These are phyloP conservation scores for Leptinotarsa undecemlineata DNA, from an alignment of 1,140 invertebrate genomes.

Conservation along the genomic window DNA sequence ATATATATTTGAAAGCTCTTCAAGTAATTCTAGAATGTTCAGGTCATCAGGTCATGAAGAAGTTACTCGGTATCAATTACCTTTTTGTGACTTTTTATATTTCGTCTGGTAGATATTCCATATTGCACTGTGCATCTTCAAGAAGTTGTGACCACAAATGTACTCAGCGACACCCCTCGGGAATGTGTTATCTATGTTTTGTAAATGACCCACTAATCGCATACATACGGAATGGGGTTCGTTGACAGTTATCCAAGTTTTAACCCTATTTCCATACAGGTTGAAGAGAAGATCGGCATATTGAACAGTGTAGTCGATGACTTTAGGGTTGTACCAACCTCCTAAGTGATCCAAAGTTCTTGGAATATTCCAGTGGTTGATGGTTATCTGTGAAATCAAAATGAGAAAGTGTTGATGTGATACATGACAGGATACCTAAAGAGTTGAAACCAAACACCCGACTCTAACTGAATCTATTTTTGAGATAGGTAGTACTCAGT, in stretches of 20 bases:
- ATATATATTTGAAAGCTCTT: too few relatives aligned
- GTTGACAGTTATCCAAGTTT: conserved; percentile 36
- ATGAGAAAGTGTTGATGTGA: neutral
- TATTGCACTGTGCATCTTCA: conserved; percentile 53
- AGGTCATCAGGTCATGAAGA: too few relatives aligned
- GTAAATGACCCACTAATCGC: neutral
- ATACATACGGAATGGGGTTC: neutral
- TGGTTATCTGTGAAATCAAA: conserved; percentile 54
- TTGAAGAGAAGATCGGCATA: conserved; percentile 46
- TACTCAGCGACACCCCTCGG: conserved; percentile 6
- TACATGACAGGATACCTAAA: too few relatives aligned
- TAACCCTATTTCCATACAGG: conserved; percentile 33
- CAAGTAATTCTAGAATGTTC: too few relatives aligned
- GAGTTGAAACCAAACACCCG: too few relatives aligned
- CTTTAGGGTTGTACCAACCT: conserved; percentile 50
- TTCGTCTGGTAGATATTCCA: conserved; percentile 54
- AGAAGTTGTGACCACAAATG: conserved; percentile 1
- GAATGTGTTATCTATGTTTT: neutral
- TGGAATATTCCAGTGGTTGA: conserved; percentile 49
- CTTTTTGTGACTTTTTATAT: conserved; percentile 34
- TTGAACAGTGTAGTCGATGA: conserved; percentile 50
- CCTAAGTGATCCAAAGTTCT: conserved; percentile 50
- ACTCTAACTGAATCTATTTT: too few relatives aligned
- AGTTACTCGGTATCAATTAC: conserved; percentile 3
- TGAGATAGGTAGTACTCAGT: too few relatives aligned